phyloP scores from a whole-genome alignment of 1,140 invertebrate genomes.

The Meteorus sp. region DNA sequence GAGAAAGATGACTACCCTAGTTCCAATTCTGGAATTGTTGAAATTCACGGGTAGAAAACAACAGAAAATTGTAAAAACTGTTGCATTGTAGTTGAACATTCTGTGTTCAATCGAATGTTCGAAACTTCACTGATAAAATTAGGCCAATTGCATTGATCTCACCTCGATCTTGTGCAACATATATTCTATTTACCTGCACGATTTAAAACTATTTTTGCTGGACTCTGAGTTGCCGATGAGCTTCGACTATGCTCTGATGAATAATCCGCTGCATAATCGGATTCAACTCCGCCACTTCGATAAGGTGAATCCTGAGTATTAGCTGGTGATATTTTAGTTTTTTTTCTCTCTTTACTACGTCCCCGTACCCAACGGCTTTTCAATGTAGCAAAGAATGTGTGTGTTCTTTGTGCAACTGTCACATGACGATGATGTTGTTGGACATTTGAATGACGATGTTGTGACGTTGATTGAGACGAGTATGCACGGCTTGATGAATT shows the following conservation, averaged over 20 bases:
- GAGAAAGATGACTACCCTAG: too few relatives aligned
- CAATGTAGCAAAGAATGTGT: conserved; percentile 71
- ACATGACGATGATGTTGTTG: conserved; percentile 46
- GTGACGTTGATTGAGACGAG: conserved; percentile 17
- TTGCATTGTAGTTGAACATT: too few relatives aligned
- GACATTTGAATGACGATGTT: conserved; percentile 29
- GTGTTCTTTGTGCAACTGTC: conserved; percentile 69
- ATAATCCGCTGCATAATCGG: conserved; percentile 73
- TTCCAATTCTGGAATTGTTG: too few relatives aligned
- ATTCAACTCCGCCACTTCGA: conserved; percentile 47
- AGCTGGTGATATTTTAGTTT: conserved; percentile 37
- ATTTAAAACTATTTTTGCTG: conserved; percentile 62
- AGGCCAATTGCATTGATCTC: too few relatives aligned
- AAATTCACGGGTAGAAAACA: too few relatives aligned
- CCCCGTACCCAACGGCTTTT: conserved; percentile 69
- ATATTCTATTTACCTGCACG: conserved; percentile 60
- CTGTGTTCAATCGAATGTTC: too few relatives aligned
- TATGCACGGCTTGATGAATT: conserved; percentile 32
- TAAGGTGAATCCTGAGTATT: conserved; percentile 38
- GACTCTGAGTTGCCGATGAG: conserved; percentile 70
- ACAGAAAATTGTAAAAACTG: too few relatives aligned
- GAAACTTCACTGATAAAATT: too few relatives aligned
- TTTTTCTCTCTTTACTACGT: conserved; percentile 64
- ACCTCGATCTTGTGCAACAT: too few relatives aligned
- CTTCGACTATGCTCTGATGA: conserved; percentile 69